Evolutionary conservation across 2,888 invertebrate genomes (phyloP), one percentile per base, ranked within the genome.

Genomic region (Pteria penguin): DNA sequence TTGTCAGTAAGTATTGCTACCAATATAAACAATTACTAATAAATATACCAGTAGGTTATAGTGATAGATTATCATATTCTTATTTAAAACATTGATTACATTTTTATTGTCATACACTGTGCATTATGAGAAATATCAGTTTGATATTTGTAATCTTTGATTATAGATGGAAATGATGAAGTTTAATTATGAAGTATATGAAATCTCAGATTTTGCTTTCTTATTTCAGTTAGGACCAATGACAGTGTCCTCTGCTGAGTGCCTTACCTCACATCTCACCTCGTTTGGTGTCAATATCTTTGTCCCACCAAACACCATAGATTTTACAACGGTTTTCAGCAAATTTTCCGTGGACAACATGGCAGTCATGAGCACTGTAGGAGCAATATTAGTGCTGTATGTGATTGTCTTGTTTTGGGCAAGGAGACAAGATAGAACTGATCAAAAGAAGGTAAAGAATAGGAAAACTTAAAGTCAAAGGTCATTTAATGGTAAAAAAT

Each of bases 321-420:
- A 92, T 83, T 92, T 92, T 80, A 82, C 80, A 33, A 90, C 85
- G 32, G 90, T 92, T 4, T 91, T 91, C 67, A 84, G 84, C 29
- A 86, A 92, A 78, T 83, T 84, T 61, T 84, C 84, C 33, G 80
- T 72, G 3, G 86, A 90, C 60, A 92, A 92, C 79, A 77, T 89
- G 4, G 88, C 89, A 18, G 90, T 91, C 33, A 90, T 91, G 80
- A 60, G 84, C 29, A 88, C 89, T 4, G 79, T 92, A 45, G 87
- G 90, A 52, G 63, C 86, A 22, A 78, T 84, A 4, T 73, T 89
- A 4, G 68, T 80, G 4, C 27, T 88, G 4, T 90, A 87, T 78
- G 62, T 89, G 5, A 18, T 89, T 0, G 55, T 89, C 24, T 54
- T 89, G 4, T 83, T 91, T 27, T 88, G 85, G 82, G 86, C 89